Base-by-base conservation (phyloP, 2,797 vertebrate species). In the Lates japonicus region DNA sequence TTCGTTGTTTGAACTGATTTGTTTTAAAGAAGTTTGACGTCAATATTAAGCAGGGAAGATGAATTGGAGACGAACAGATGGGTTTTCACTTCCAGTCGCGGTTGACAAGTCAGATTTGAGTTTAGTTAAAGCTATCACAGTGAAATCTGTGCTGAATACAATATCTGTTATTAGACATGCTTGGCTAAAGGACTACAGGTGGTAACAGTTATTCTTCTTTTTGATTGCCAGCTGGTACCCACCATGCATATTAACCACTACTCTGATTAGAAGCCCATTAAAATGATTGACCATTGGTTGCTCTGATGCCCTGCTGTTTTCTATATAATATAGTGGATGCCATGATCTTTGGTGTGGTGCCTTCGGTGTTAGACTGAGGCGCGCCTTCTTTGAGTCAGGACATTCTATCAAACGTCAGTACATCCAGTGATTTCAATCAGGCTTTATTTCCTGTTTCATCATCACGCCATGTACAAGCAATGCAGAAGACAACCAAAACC, bases 361-460 rank as follows among this genome's bases (percentile, higher is more conserved):
- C 8, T 49, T 51, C 2, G 3, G 4, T 5, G 10, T 3, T 19
- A n/a, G 20, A 5, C 22, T 2, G 25, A 17, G 2, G 12, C 12
- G n/a, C 12, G 5, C 3, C 4, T 13, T 42, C 41, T 13, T 13
- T 42, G 41, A 13, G 54, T 17, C 49, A 37, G 29, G 42, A 11
- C 29, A 55, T 13, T 31, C 0, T 17, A 7, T n/a, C 9, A 37
- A 19, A 42, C 17, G 35, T 1, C 6, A 20, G 8, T 16, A 41
- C 59, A n/a, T n/a, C n/a, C 42, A 46, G 35, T 63, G 61, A 70
- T 68, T 61, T 64, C 29, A 71, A 78, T 77, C 37, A 63, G n/a
- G 5, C 22, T 44, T 61, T n/a, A 79, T 79, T 80, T 90, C 76
- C 82, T 84, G 70, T n/a, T 79, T 70, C 35, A 31, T 39, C 66